A percentile compares a stretch with the other conserved stretches of the same genome.
Evolutionary conservation across 2,888 invertebrate species (phyloP).

Genomic region (Parnassius glacialis): DNA sequence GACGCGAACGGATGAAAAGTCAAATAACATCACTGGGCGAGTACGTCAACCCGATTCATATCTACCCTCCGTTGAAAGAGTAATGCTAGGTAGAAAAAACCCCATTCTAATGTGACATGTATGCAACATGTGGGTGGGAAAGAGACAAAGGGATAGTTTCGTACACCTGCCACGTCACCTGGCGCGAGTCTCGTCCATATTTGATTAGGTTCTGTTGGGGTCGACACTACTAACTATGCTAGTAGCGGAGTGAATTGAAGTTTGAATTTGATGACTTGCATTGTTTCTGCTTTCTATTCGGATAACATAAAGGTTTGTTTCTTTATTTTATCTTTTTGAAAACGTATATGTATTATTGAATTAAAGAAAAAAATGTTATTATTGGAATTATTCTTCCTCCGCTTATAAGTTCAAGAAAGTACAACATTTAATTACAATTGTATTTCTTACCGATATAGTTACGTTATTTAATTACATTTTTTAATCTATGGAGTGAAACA

Average conservation of each 20-base stretch:
- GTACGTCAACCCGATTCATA: conserved; percentile 54
- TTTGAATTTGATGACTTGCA: conserved; percentile 27
- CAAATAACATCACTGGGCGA: conserved; percentile 46
- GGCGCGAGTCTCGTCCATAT: conserved; percentile 66
- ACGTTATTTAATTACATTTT: too few species aligned
- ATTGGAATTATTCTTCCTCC: too few species aligned
- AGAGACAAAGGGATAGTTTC: conserved; percentile 57
- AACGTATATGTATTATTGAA: too few species aligned
- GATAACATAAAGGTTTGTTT: background rate
- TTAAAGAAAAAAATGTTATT: too few species aligned
- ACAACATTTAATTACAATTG: too few species aligned
- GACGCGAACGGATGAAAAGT: conserved; percentile 54
- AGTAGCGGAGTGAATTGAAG: conserved; percentile 33
- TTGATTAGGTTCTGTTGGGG: conserved; percentile 71
- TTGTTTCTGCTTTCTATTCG: conserved; percentile 18
- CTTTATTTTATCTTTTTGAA: background rate
- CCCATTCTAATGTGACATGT: conserved; percentile 31
- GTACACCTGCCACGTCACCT: conserved; percentile 75
- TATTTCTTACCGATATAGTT: too few species aligned
- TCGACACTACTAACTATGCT: conserved; percentile 57
- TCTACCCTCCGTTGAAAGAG: conserved; percentile 56
- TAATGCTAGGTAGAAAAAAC: conserved; percentile 57
- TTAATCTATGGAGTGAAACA: too few species aligned
- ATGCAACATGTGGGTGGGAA: conserved; percentile 43
- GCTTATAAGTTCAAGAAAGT: too few species aligned